Percentiles rank a stretch among this genome's conserved stretches.
Evolutionary conservation across 1,140 invertebrate species (phyloP).

Genomic region (Oncopodura yosiiana): DNA sequence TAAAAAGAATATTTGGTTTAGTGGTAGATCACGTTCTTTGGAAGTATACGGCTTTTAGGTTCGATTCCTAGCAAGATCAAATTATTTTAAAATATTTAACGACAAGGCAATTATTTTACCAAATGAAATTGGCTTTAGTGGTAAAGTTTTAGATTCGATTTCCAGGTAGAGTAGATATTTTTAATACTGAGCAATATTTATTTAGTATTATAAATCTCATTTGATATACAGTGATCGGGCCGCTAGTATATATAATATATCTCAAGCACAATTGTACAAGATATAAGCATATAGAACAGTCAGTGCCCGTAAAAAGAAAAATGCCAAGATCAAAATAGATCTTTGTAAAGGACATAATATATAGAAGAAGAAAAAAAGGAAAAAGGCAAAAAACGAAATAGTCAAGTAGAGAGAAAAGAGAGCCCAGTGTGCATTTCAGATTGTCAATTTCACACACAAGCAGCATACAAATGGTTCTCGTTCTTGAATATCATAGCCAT

Average conservation of each 20-base stretch:
- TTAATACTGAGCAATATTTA: too few relatives aligned
- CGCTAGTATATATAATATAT: not conserved
- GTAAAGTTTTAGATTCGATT: too few relatives aligned
- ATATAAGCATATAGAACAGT: not conserved
- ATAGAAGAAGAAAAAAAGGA: not conserved
- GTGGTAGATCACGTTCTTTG: too few relatives aligned
- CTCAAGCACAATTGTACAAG: not conserved
- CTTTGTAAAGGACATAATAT: not conserved
- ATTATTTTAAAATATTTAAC: too few relatives aligned
- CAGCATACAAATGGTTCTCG: constrained; percentile 8
- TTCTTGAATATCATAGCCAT: constrained; percentile 10
- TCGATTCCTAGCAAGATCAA: too few relatives aligned
- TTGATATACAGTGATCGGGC: too few relatives aligned
- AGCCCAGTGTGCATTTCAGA: constrained; percentile 1
- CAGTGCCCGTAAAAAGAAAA: not conserved
- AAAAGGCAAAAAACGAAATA: not conserved
- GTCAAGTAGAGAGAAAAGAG: not conserved
- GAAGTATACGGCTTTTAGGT: too few relatives aligned
- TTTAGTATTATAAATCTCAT: too few relatives aligned
- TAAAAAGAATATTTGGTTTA: too few relatives aligned
- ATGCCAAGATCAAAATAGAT: not conserved
- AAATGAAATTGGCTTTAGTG: too few relatives aligned
- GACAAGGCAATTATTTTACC: too few relatives aligned
- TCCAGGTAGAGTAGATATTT: too few relatives aligned
- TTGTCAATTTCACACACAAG: constrained; percentile 11